Conservation (phyloP, 2,113 vertebrate genomes). For the Vanacampus margaritifer region DNA sequence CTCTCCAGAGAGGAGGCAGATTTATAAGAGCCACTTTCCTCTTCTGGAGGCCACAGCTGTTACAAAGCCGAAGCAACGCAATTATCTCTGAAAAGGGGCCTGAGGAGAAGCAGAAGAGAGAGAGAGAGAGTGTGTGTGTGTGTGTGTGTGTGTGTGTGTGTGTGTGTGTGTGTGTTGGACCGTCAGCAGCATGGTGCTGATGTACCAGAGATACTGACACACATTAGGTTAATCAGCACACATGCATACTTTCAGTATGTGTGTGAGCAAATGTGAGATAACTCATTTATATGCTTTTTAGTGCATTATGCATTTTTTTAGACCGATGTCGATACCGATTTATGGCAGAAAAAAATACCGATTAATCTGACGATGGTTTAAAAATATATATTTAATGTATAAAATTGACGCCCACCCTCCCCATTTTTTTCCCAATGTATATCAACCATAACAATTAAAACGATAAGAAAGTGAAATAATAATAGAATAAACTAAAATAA, state of each 20-base stretch:
- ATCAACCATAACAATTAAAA: too few relatives aligned
- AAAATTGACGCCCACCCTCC: too few relatives aligned
- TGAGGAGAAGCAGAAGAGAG: conserved; percentile 2
- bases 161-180: not conserved
- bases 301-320: too few relatives aligned
- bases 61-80: conserved; percentile 37
- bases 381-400: too few relatives aligned
- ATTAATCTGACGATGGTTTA: too few relatives aligned
- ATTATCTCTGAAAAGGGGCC: conserved; percentile 53
- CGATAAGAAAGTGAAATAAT: too few relatives aligned
- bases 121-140: not conserved
- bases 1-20: conserved; percentile 26
- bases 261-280: not conserved
- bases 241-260: not conserved
- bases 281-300: not conserved
- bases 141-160: not conserved
- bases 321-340: too few relatives aligned
- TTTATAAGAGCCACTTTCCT: conserved; percentile 50
- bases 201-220: not conserved
- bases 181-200: conserved; percentile 2
- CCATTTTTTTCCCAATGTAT: too few relatives aligned
- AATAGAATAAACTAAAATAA: too few relatives aligned
- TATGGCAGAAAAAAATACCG: too few relatives aligned
- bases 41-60: conserved; percentile 56
- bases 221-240: not conserved